Conservation (phyloP, 2,888 invertebrate species). For the Minunthozetes semirufus region DNA sequence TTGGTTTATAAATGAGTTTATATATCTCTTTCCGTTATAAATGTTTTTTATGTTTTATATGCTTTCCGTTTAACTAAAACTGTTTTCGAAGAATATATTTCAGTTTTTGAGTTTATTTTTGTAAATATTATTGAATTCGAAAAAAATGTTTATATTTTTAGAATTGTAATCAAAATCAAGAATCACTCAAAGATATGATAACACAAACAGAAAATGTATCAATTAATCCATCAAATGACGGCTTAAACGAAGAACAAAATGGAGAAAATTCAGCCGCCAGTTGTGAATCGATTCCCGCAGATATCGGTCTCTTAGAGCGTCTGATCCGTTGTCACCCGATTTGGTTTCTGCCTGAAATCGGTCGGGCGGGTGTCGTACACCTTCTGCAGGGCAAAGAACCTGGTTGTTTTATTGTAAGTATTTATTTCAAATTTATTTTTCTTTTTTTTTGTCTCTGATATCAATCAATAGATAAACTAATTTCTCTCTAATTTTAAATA, state of each 20-base stretch:
- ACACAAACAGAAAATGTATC: not conserved
- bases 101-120: not conserved
- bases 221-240: not conserved
- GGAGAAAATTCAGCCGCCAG: constrained; percentile 5
- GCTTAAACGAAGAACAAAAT: not conserved
- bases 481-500: not conserved
- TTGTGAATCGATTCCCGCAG: constrained; percentile 26
- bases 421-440: not conserved
- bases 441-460: not conserved
- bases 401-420: constrained; percentile 61
- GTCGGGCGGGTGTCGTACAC: constrained; percentile 86
- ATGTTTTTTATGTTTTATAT: too few relatives aligned
- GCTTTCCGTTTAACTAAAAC: too few relatives aligned
- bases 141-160: not conserved
- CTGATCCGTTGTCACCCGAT: constrained; percentile 85
- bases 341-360: constrained; percentile 90
- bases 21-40: too few relatives aligned
- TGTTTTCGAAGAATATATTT: too few relatives aligned
- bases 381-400: constrained; percentile 85
- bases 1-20: too few relatives aligned
- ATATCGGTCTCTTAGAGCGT: constrained; percentile 72
- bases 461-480: not conserved
- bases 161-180: not conserved
- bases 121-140: not conserved
- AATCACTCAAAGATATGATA: not conserved